Conservation (phyloP, 2,888 invertebrate genomes). For the Lithophane semibrunnea region DNA sequence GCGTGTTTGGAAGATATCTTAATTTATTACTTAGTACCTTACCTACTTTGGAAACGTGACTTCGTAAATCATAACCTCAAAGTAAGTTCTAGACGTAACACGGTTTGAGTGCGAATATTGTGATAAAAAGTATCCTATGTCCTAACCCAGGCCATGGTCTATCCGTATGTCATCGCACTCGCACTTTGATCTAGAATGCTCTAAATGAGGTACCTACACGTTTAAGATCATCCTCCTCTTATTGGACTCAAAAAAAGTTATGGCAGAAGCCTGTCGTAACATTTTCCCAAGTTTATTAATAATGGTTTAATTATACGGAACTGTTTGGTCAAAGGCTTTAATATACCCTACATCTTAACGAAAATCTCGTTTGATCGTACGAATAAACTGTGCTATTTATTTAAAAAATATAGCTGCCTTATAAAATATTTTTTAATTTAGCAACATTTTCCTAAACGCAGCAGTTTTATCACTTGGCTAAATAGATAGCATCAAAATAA, state of each 20-base stretch:
- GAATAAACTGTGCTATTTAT: background rate
- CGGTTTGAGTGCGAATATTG: background rate
- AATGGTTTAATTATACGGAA: background rate
- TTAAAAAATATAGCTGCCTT: background rate
- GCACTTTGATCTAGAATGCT: background rate
- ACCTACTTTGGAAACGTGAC: too few species aligned
- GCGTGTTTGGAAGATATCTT: background rate
- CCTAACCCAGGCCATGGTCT: background rate
- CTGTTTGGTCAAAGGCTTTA: background rate
- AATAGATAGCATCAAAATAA: background rate
- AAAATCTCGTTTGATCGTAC: background rate
- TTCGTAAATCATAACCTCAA: background rate
- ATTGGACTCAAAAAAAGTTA: background rate
- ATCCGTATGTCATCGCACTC: background rate
- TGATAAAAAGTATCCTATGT: background rate
- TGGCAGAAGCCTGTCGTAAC: background rate
- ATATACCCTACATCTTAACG: background rate
- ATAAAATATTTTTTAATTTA: background rate
- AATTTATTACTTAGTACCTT: background rate
- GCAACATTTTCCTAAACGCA: background rate
- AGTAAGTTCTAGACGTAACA: background rate
- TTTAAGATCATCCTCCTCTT: background rate
- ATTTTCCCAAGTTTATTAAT: background rate
- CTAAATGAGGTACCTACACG: background rate
- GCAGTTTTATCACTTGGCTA: background rate